Base-by-base conservation (phyloP, 2,888 invertebrate genomes). In the Congeria kusceri region DNA sequence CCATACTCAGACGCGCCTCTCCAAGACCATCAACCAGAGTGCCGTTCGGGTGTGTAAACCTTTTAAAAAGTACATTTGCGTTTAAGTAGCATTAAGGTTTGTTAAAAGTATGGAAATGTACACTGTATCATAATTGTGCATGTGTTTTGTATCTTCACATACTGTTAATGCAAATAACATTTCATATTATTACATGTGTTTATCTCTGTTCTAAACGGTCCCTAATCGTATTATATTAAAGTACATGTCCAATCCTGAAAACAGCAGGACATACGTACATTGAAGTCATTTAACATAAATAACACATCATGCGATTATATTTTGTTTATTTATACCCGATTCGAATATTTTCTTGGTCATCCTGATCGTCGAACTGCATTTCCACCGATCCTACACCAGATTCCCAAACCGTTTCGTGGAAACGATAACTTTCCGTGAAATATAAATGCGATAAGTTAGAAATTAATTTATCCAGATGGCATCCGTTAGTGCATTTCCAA, bases 1-100 rank as follows among this genome's bases (percentile, higher is more conserved):
- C 82, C 64, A 82, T 65, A 32, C 58, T 77, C 3, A 81, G 47
- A 13, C 46, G 44, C 15, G 72, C 77, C 29, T 81, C 77, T 25
- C 80, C 80, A 13, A 80, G 56, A 15, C 69, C 72, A 18, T 28
- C 49, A 28, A 77, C 68, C 0, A 56, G 57, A 15, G 1, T 56
- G 13, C 44, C 56, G 32, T 32, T 27, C 1, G 74, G 53, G 32
- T 70, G 47, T 5, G 29, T 25, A 20, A 78, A 78, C 13, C 78
- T 39, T 13, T 4, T n/a, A n/a, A n/a, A n/a, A n/a, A n/a, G n/a
- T n/a, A 23, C 18, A 47, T 15, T 13, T 47, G 47, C n/a, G n/a
- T n/a, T 32, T 32, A 32, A 32, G 9, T 13, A 39, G 1, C 39
- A 39, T 13, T 13, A 39, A 15, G 11, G 39, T 15, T 13, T 39